Evolutionary conservation across 1,140 invertebrate genomes (phyloP).

Genomic region (Cherax quadricarinatus): DNA sequence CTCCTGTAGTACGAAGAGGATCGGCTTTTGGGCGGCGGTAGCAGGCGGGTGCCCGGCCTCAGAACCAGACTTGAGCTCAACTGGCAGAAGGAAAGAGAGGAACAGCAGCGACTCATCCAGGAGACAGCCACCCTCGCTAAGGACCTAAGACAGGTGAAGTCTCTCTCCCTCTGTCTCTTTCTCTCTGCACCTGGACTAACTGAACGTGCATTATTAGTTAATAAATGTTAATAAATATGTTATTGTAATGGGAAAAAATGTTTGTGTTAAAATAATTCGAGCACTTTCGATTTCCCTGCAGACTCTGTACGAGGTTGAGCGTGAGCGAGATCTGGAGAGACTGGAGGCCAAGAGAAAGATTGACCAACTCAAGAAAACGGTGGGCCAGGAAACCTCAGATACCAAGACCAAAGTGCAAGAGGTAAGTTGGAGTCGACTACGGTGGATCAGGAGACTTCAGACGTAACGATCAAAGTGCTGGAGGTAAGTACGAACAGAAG

Average conservation of each 20-base stretch:
- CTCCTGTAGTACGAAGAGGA: slow-evolving; percentile 77
- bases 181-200: background rate
- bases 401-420: slow-evolving; percentile 88
- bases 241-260: no score
- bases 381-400: slow-evolving; percentile 93
- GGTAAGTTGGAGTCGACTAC: slow-evolving; percentile 75
- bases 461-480: no score
- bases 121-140: slow-evolving; percentile 94
- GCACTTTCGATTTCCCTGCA: background rate
- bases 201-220: background rate
- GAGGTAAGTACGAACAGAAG: no score
- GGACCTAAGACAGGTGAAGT: slow-evolving; percentile 80
- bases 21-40: slow-evolving; percentile 76
- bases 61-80: slow-evolving; percentile 93
- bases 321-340: slow-evolving; percentile 91
- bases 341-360: slow-evolving; percentile 89
- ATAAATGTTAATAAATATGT: no score
- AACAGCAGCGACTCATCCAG: slow-evolving; percentile 91
- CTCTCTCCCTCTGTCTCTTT: no score
- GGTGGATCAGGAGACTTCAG: background rate
- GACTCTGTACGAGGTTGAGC: slow-evolving; percentile 82
- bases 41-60: slow-evolving; percentile 89
- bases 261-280: no score
- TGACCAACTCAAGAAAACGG: slow-evolving; percentile 88
- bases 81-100: slow-evolving; percentile 96